Conservation (phyloP, 2,113 vertebrate genomes). For the Oxygymnocypris stewartii region DNA sequence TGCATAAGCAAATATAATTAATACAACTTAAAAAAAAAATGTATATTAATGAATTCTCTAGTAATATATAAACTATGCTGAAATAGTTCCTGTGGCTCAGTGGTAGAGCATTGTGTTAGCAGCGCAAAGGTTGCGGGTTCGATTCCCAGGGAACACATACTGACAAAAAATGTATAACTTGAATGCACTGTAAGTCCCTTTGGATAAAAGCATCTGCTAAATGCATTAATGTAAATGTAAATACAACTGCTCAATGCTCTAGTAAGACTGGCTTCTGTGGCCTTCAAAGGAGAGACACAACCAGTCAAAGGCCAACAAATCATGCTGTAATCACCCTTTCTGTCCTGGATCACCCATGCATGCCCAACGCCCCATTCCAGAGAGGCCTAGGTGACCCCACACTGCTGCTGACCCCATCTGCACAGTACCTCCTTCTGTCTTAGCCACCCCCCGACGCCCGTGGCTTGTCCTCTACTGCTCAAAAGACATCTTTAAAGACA, state of each 20-base stretch:
- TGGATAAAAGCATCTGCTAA: too few species aligned
- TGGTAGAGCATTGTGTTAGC: too few species aligned
- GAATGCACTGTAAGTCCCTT: too few species aligned
- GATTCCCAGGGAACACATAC: too few species aligned
- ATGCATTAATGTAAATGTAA: too few species aligned
- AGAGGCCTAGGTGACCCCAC: conserved; percentile 19
- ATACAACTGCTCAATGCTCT: neutral
- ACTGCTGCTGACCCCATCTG: conserved; percentile 18
- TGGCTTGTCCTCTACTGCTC: neutral
- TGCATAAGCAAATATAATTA: neutral
- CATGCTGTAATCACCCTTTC: conserved; percentile 13
- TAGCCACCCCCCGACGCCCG: neutral
- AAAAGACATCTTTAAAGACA: neutral
- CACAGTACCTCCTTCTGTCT: too few species aligned
- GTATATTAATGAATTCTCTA: neutral
- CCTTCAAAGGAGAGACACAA: neutral
- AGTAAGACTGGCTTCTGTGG: neutral
- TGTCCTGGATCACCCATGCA: conserved; percentile 30
- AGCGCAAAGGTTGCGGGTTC: too few species aligned
- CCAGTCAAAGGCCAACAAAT: neutral
- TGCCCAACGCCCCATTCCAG: conserved; percentile 4
- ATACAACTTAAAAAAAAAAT: neutral
- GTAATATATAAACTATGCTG: neutral
- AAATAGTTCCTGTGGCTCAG: too few species aligned
- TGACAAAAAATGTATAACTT: too few species aligned